A percentile compares a stretch with the other conserved stretches of the same genome.
Evolutionary conservation across 2,888 invertebrate genomes (phyloP).

Genomic region (Drosophila pegasa): DNA sequence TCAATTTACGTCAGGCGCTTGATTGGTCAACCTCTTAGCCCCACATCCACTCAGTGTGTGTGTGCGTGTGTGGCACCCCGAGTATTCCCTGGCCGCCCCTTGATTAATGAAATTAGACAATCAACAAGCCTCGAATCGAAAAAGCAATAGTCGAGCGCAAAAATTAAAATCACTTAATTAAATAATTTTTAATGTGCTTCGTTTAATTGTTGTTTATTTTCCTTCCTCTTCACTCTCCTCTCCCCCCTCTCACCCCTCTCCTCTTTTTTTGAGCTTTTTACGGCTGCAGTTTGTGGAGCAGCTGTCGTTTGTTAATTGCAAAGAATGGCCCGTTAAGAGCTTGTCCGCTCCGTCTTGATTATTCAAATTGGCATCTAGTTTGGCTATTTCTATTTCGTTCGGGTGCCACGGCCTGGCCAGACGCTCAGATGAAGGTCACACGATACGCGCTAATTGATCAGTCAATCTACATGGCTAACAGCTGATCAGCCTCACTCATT

Average conservation of each 20-base stretch:
- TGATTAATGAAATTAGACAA: conserved; percentile 79
- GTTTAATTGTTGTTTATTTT: conserved; percentile 47
- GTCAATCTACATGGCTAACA: conserved; percentile 41
- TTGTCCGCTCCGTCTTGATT: conserved; percentile 48
- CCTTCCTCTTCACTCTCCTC: conserved; percentile 10
- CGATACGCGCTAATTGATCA: conserved; percentile 59
- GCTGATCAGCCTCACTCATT: conserved; percentile 30
- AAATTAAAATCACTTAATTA: conserved; percentile 80
- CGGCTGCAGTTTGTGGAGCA: conserved; percentile 56
- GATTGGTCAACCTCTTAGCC: conserved; percentile 58
- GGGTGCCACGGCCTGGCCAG: conserved; percentile 33
- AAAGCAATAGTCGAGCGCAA: conserved; percentile 46
- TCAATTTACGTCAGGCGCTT: conserved; percentile 67
- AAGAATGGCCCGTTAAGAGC: conserved; percentile 62
- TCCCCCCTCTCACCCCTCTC: neutral
- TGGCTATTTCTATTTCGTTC: conserved; percentile 29
- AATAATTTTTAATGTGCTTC: conserved; percentile 76
- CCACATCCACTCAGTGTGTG: neutral
- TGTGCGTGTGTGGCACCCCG: neutral
- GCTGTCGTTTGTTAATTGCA: conserved; percentile 73
- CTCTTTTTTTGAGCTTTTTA: conserved; percentile 11
- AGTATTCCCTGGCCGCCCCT: conserved; percentile 11
- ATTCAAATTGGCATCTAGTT: conserved; percentile 61
- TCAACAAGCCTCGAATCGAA: conserved; percentile 47
- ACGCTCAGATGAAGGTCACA: conserved; percentile 49